These are phyloP conservation scores for Crotalus horridus DNA, from an alignment of 2,113 vertebrate species.

Conservation along the genomic window DNA sequence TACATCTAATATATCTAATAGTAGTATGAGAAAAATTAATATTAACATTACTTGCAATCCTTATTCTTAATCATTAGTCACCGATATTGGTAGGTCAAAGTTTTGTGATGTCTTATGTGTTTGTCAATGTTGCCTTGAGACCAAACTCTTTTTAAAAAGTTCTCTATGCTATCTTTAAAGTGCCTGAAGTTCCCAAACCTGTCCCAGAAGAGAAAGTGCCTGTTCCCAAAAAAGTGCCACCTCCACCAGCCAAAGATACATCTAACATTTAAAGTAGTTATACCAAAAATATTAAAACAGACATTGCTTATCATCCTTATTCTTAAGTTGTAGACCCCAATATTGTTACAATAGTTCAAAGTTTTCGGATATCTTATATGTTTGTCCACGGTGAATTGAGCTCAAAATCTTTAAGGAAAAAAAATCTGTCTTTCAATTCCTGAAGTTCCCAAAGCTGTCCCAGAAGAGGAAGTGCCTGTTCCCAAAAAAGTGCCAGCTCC, in stretches of 20 bases:
- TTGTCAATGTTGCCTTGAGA: not conserved
- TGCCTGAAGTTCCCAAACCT: not conserved
- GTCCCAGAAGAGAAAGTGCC: not conserved
- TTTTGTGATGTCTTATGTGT: not conserved
- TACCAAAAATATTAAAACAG: not conserved
- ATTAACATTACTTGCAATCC: not conserved
- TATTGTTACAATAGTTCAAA: not conserved
- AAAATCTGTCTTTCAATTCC: not conserved
- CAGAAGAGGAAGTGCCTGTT: not conserved
- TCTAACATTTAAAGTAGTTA: not conserved
- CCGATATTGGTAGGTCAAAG: not conserved
- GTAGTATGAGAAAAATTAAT: not conserved
- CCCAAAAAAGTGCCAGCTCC: not conserved
- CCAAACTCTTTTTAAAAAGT: constrained; percentile 56
- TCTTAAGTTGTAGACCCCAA: not conserved
- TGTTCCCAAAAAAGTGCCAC: not conserved
- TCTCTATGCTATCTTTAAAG: not conserved
- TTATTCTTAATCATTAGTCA: not conserved
- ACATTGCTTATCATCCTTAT: not conserved
- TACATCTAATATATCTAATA: not conserved
- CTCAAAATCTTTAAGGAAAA: not conserved
- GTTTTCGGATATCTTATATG: not conserved
- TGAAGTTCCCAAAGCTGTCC: not conserved
- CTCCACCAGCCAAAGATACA: not conserved
- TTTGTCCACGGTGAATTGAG: not conserved